Percentiles rank a stretch among this genome's conserved stretches.
Conservation (phyloP, 2,113 vertebrate species). For the Eudyptes chrysolophus region DNA sequence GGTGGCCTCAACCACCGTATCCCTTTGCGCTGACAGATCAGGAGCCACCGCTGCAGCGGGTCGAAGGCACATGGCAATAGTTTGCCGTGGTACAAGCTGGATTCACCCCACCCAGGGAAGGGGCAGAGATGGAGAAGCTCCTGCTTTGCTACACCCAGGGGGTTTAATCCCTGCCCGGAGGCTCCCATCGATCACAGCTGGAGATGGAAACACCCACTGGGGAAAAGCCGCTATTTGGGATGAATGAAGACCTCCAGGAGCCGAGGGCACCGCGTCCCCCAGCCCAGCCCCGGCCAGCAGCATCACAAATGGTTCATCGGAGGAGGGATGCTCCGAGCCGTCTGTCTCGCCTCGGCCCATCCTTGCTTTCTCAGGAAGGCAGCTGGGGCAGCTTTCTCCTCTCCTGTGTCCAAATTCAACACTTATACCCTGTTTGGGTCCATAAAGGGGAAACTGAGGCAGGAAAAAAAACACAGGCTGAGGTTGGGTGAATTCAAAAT, state of each 20-base stretch:
- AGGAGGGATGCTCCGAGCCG: not conserved
- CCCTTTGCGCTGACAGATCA: fast-evolving
- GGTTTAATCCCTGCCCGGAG: not conserved
- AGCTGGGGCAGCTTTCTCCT: not conserved
- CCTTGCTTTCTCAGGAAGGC: not conserved
- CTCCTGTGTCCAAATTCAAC: not conserved
- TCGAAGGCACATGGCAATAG: fast-evolving
- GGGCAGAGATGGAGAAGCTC: not conserved
- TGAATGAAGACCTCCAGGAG: not conserved
- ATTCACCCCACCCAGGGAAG: not conserved
- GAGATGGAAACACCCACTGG: fast-evolving
- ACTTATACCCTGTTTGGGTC: not conserved
- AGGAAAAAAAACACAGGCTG: not conserved
- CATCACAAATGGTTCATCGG: not conserved
- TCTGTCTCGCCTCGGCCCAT: not conserved
- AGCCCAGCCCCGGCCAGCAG: not conserved
- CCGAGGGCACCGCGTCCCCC: fast-evolving
- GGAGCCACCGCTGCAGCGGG: fast-evolving
- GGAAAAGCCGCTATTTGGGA: not conserved
- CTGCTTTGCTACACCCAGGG: not conserved
- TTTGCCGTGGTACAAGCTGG: not conserved
- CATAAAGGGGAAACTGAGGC: not conserved
- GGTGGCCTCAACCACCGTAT: fast-evolving
- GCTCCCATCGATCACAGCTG: not conserved
- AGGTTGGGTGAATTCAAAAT: not conserved